These are phyloP conservation scores for Melierax canorus DNA, from an alignment of 2,113 vertebrate species.

Conservation along the genomic window DNA sequence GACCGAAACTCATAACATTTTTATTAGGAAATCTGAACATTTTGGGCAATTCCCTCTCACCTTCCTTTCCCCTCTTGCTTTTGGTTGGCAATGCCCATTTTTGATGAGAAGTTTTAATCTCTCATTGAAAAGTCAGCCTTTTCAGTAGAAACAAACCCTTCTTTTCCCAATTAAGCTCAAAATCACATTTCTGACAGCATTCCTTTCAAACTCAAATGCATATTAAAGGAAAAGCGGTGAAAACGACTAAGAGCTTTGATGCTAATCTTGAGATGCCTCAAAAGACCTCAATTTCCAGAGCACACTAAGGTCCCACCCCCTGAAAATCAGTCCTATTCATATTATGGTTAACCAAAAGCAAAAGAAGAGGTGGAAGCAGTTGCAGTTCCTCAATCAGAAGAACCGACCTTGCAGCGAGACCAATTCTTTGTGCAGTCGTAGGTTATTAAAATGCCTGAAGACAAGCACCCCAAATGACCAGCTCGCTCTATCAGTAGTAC, in stretches of 20 bases:
- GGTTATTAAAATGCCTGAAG: background rate
- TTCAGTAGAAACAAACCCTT: background rate
- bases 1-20: background rate
- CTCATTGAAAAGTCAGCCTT: background rate
- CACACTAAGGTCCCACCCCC: background rate
- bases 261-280: background rate
- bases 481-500: background rate
- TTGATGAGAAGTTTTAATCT: background rate
- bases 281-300: background rate
- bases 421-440: fast-evolving
- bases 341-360: background rate
- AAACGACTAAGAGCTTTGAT: fast-evolving
- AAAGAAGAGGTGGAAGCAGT: background rate
- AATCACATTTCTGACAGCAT: background rate
- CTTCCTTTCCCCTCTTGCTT: background rate
- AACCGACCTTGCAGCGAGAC: fast-evolving
- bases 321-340: background rate
- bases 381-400: background rate
- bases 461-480: background rate
- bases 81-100: background rate
- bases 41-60: background rate
- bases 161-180: background rate
- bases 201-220: background rate
- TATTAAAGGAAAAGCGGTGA: background rate
- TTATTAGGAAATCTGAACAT: background rate